These are phyloP conservation scores for Meteorus cinctellus DNA, from an alignment of 2,888 invertebrate species.

Conservation along the genomic window DNA sequence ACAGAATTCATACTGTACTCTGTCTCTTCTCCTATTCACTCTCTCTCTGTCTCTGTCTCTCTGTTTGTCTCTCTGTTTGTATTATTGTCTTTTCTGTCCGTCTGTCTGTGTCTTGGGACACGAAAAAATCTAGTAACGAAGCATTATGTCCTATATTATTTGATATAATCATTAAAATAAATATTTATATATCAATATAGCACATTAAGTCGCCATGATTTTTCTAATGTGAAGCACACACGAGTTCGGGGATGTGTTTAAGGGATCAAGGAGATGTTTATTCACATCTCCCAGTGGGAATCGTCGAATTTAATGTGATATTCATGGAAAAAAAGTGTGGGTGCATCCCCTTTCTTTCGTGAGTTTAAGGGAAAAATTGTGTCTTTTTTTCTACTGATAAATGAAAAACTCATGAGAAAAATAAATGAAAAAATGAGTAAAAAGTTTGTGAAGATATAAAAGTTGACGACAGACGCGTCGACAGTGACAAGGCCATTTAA, in stretches of 20 bases:
- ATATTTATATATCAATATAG: background rate
- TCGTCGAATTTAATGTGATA: background rate
- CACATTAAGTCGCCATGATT: background rate
- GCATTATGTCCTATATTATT: background rate
- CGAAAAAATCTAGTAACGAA: background rate
- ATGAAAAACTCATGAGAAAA: background rate
- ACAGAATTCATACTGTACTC: conserved; percentile 7
- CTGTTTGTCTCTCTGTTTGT: conserved; percentile 49
- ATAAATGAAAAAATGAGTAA: background rate
- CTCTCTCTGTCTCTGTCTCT: conserved; percentile 41
- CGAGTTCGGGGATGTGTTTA: background rate
- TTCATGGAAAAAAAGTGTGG: background rate
- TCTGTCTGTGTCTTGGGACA: conserved; percentile 62
- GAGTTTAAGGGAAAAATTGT: background rate
- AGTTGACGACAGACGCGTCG: conserved; percentile 12
- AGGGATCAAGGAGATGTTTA: conserved; percentile 12
- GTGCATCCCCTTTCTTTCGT: background rate
- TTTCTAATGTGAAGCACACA: background rate
- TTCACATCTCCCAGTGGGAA: background rate
- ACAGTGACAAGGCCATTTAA: conserved; percentile 21
- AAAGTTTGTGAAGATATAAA: background rate
- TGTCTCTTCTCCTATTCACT: conserved; percentile 14
- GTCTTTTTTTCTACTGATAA: background rate
- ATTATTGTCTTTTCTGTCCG: conserved; percentile 60
- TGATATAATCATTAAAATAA: background rate